Evolutionary conservation across 2,797 vertebrate genomes (phyloP).

Genomic region (Labroides dimidiatus): DNA sequence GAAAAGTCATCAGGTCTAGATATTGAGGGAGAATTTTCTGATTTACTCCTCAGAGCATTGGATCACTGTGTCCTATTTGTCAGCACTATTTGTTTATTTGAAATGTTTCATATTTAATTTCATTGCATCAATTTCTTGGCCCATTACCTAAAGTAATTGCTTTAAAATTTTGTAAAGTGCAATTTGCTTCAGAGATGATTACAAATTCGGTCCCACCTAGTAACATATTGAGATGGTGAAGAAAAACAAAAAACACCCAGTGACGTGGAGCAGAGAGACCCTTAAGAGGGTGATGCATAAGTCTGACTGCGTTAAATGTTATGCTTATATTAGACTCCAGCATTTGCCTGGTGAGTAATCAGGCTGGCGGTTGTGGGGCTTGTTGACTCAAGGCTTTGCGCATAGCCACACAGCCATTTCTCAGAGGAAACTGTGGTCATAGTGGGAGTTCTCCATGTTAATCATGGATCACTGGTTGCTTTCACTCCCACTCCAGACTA

Average conservation of each 20-base stretch:
- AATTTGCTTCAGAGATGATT: conserved; percentile 35
- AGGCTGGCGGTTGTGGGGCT: conserved; percentile 69
- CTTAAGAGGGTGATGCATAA: conserved; percentile 42
- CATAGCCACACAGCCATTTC: conserved; percentile 73
- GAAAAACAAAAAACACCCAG: conserved; percentile 57
- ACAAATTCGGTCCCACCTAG: conserved; percentile 47
- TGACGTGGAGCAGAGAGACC: conserved; percentile 31
- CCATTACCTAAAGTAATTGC: conserved; percentile 19
- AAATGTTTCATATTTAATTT: conserved; percentile 24
- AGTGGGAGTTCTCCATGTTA: conserved; percentile 80
- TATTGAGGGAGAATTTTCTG: neutral
- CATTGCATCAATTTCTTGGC: neutral
- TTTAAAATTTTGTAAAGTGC: conserved; percentile 18
- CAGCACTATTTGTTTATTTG: conserved; percentile 7
- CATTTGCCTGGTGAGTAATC: conserved; percentile 76
- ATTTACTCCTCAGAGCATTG: neutral
- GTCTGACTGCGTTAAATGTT: conserved; percentile 56
- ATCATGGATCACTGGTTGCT: conserved; percentile 78
- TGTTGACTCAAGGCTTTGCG: conserved; percentile 81
- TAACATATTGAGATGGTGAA: conserved; percentile 37
- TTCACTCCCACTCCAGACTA: conserved; percentile 76
- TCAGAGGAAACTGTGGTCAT: conserved; percentile 83
- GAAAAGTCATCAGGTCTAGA: neutral
- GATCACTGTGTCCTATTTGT: neutral
- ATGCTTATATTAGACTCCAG: conserved; percentile 52